Evolutionary conservation across 1,140 invertebrate species (phyloP).

Genomic region (Stenopsyche tienmushanensis): DNA sequence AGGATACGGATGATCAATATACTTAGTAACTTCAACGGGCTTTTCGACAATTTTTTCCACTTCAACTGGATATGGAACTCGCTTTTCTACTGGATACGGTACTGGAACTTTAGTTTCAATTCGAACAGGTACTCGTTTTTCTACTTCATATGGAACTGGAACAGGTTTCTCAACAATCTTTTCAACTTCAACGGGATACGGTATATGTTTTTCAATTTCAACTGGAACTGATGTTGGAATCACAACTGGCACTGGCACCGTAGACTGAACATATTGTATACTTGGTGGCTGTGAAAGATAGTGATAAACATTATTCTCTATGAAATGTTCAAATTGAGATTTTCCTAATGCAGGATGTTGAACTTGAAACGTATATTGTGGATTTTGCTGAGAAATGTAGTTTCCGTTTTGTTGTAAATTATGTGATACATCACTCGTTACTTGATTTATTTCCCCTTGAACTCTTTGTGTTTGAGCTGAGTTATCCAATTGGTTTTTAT

Average conservation of each 20-base stretch:
- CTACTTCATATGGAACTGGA: constrained; percentile 57
- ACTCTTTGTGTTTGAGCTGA: too few species aligned
- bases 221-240: constrained; percentile 47
- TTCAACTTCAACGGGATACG: constrained; percentile 54
- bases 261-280: background rate
- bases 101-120: constrained; percentile 48
- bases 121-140: constrained; percentile 52
- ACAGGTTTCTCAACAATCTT: constrained; percentile 60
- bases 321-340: constrained; percentile 2
- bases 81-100: constrained; percentile 50
- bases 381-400: too few species aligned
- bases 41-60: constrained; percentile 61
- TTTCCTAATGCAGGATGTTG: constrained; percentile 7
- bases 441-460: too few species aligned
- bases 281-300: background rate
- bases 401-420: too few species aligned
- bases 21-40: constrained; percentile 58
- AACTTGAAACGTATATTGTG: background rate
- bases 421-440: too few species aligned
- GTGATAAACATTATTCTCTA: constrained; percentile 14
- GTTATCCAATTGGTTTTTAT: too few species aligned
- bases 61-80: constrained; percentile 52
- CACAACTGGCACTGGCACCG: constrained; percentile 31
- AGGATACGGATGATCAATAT: constrained; percentile 56
- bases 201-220: constrained; percentile 49